Base-by-base conservation (phyloP, 2,113 vertebrate genomes). In the Mustela nigripes region DNA sequence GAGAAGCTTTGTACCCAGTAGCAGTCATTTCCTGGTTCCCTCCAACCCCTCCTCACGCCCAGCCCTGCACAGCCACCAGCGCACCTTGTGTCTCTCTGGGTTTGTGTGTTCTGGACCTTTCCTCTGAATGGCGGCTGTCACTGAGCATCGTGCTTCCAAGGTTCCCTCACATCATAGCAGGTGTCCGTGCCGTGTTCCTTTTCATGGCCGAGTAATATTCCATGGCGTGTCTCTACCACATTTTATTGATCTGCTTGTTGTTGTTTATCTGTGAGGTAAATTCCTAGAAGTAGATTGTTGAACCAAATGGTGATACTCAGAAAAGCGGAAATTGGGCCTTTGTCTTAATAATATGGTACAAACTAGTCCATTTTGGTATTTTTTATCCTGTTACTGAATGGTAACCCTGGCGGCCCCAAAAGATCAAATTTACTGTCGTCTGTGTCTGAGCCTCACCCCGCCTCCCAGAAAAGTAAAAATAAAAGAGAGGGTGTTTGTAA, bases 301-400 rank as follows among this genome's bases (percentile, higher is more conserved):
- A 83, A 31, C 48, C 67, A 84, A n/a, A 80, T 80, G 82, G 28
- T 33, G 60, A 56, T 62, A 62, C 82, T 53, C 56, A 93, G 63
- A n/a, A 95, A 97, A 95, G 63, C 60, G 31, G 45, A 89, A 58
- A 33, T 94, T 36, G 84, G n/a, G 42, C 48, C 4, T 83, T 78
- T 73, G 24, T 48, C 90, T 31, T 67, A 39, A 50, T 31, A 11
- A 11, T n/a, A n/a, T 67, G 33, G n/a, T 45, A 65, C 28, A 96
- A 96, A 22, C 33, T 84, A 67, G 16, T n/a, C 26, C 18, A 85
- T 74, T 71, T 88, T 73, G 56, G 67, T 85, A 26, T 62, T 73
- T 79, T 92, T 96, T 56, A 93, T 10, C 11, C 36, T 3, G 8
- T 89, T 45, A 15, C 80, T 87, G 92, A 65, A 65, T 67, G 94